Conservation (phyloP, 2,888 invertebrate genomes). For the Microchrysa polita region DNA sequence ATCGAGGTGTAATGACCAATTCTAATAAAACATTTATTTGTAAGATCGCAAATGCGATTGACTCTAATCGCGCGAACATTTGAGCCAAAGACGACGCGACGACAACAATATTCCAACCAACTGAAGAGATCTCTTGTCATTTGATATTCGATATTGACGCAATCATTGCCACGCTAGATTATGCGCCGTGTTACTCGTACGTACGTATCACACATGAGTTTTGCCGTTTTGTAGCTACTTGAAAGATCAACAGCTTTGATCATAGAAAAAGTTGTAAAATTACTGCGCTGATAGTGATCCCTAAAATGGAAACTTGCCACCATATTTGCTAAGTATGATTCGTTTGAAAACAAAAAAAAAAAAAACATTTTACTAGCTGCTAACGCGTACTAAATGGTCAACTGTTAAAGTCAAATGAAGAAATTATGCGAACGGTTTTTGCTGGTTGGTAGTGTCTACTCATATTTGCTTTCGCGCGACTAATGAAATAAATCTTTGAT, state of each 20-base stretch:
- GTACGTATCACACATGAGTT: neutral
- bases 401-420: constrained; percentile 4
- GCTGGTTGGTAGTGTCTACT: neutral
- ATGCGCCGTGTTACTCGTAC: too few species aligned
- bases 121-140: neutral
- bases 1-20: constrained; percentile 13
- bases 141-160: constrained; percentile 15
- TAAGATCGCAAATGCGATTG: constrained; percentile 31
- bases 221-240: constrained; percentile 4
- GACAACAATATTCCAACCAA: neutral
- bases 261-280: constrained; percentile 10
- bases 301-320: constrained; percentile 1
- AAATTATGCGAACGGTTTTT: neutral
- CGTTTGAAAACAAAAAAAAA: neutral
- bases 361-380: neutral
- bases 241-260: neutral
- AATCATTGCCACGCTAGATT: neutral
- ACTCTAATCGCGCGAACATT: neutral
- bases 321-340: neutral
- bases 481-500: too few species aligned
- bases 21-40: constrained; percentile 40
- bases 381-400: neutral
- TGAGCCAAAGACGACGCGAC: neutral
- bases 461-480: too few species aligned
- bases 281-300: neutral